These are phyloP conservation scores for Nemotelus pantherinus DNA, from an alignment of 2,888 invertebrate genomes.

Conservation along the genomic window DNA sequence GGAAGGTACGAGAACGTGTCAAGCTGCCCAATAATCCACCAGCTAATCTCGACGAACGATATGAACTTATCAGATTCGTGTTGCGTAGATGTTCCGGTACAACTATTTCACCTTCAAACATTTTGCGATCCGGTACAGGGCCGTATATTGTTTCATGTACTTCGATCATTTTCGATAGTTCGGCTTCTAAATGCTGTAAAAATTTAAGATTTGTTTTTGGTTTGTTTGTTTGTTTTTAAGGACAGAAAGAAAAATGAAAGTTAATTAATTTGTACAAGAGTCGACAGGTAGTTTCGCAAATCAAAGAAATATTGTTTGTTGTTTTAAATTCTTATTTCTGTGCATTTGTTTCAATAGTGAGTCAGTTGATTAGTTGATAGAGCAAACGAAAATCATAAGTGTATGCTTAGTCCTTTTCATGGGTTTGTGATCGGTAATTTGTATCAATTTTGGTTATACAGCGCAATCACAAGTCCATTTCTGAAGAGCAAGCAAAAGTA, in stretches of 20 bases:
- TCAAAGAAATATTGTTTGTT: conserved; percentile 4
- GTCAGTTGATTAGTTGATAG: background rate
- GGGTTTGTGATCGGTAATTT: background rate
- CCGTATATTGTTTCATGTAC: conserved; percentile 57
- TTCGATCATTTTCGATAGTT: conserved; percentile 60
- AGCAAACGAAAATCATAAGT: conserved; percentile 2
- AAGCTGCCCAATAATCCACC: conserved; percentile 68
- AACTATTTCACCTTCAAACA: conserved; percentile 59
- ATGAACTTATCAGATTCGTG: conserved; percentile 52
- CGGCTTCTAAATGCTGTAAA: conserved; percentile 59
- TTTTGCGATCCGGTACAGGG: conserved; percentile 57
- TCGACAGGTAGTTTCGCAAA: background rate
- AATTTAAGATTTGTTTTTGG: conserved; percentile 40
- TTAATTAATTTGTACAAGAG: too few species aligned
- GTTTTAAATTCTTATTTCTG: conserved; percentile 34
- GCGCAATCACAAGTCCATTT: background rate
- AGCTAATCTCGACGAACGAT: conserved; percentile 55
- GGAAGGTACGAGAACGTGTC: conserved; percentile 69
- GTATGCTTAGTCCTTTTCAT: conserved; percentile 17
- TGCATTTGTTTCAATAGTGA: conserved; percentile 2
- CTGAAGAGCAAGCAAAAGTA: conserved; percentile 17
- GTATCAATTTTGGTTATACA: conserved; percentile 13
- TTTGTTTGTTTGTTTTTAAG: background rate
- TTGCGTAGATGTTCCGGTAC: conserved; percentile 60
- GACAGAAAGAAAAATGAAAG: background rate